Percentiles rank a stretch among this genome's conserved stretches.
Conservation (phyloP, 2,797 vertebrate species). For the Yasuhikotakia modesta region DNA sequence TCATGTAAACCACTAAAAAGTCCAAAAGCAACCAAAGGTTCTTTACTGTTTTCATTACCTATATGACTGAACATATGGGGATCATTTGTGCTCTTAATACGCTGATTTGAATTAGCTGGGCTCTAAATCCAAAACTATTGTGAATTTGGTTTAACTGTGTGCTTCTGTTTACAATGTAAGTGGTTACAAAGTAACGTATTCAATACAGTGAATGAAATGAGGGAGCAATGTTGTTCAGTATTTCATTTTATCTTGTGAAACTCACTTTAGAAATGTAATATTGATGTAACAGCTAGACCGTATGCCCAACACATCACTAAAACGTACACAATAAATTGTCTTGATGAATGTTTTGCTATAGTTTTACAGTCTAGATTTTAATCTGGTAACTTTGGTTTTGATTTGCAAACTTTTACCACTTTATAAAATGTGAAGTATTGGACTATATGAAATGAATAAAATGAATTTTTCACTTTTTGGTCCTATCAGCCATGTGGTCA, state of each 20-base stretch:
- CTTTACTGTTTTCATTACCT: conserved; percentile 32
- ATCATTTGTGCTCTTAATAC: conserved; percentile 7
- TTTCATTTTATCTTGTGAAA: conserved; percentile 4
- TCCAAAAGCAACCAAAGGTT: conserved; percentile 2
- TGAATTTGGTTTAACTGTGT: conserved; percentile 8
- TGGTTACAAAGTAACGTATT: conserved; percentile 21
- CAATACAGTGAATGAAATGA: conserved; percentile 18
- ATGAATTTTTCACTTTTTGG: background rate
- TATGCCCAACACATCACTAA: conserved; percentile 27
- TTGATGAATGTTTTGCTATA: conserved; percentile 30
- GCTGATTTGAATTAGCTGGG: background rate
- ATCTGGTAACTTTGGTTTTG: conserved; percentile 35
- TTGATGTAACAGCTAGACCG: background rate
- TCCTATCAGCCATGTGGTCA: background rate
- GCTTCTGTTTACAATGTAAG: conserved; percentile 33
- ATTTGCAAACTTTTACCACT: conserved; percentile 29
- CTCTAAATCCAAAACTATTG: conserved; percentile 7
- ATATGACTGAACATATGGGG: conserved; percentile 25
- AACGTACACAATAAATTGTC: conserved; percentile 12
- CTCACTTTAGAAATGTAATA: conserved; percentile 19
- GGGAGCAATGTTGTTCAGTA: conserved; percentile 51
- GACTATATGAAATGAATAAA: background rate
- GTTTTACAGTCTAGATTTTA: conserved; percentile 36
- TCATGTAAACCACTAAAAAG: conserved; percentile 33
- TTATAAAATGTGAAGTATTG: conserved; percentile 40